Conservation (phyloP, 2,113 vertebrate species). For the Misgurnus mizolepis region DNA sequence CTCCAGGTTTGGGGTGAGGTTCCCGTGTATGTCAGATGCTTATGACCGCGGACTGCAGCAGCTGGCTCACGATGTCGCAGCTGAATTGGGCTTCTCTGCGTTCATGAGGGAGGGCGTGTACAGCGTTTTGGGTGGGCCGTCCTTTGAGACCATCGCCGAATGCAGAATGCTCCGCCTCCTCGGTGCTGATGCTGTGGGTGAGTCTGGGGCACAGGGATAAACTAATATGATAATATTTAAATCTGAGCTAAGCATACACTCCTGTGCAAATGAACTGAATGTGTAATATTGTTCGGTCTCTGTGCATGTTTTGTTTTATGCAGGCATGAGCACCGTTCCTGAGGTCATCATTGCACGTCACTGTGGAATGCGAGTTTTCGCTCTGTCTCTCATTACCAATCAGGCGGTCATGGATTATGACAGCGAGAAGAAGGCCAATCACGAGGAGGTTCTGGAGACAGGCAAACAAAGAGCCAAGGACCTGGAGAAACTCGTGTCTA, state of each 20-base stretch:
- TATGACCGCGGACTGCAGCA: constrained; percentile 78
- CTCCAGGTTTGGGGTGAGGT: constrained; percentile 85
- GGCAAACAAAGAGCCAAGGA: constrained; percentile 70
- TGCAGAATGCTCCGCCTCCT: constrained; percentile 77
- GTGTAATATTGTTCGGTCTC: no score
- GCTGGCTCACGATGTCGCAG: constrained; percentile 64
- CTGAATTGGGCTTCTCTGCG: constrained; percentile 74
- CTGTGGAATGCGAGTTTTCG: constrained; percentile 85
- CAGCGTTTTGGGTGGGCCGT: constrained; percentile 80
- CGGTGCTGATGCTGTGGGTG: constrained; percentile 89
- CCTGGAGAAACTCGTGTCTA: constrained; percentile 77
- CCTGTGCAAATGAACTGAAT: no score
- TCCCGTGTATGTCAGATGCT: constrained; percentile 91
- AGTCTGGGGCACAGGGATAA: constrained; percentile 55
- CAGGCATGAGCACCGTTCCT: constrained; percentile 92
- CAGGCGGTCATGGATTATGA: constrained; percentile 79
- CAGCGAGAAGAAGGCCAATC: constrained; percentile 79
- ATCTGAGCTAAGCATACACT: no score
- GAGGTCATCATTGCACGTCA: constrained; percentile 89
- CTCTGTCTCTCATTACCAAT: constrained; percentile 91
- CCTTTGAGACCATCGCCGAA: constrained; percentile 88
- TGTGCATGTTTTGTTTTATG: not conserved
- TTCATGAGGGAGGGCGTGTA: constrained; percentile 85
- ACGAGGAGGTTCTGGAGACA: constrained; percentile 84
- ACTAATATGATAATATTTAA: no score